These are phyloP conservation scores for Chrysodeixis includens DNA, from an alignment of 2,888 invertebrate species.

Conservation along the genomic window DNA sequence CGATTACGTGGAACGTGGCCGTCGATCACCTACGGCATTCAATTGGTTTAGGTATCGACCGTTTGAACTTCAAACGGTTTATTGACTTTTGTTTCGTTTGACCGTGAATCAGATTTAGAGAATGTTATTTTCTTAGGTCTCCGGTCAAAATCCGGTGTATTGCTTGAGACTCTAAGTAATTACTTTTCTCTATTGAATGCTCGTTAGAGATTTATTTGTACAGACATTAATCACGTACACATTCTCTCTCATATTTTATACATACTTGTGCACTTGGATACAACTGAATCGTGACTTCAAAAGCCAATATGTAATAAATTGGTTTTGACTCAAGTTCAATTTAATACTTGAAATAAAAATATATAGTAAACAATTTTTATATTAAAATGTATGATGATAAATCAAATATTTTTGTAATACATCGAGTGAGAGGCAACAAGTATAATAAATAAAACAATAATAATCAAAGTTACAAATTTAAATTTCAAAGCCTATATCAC, in stretches of 20 bases:
- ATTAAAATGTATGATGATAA: too few species aligned
- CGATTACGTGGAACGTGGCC: conserved; percentile 48
- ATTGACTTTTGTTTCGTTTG: conserved; percentile 42
- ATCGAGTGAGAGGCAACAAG: neutral
- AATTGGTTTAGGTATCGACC: conserved; percentile 50
- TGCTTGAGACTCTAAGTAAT: neutral
- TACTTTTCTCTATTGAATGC: conserved; percentile 4
- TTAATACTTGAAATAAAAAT: too few species aligned
- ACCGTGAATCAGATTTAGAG: conserved; percentile 8
- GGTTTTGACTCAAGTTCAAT: too few species aligned
- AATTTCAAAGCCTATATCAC: neutral
- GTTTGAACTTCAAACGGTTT: conserved; percentile 47
- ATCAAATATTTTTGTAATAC: too few species aligned
- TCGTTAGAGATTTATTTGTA: neutral
- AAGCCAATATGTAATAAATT: too few species aligned
- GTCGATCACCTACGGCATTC: conserved; percentile 49
- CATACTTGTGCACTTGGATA: neutral
- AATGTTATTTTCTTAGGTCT: conserved; percentile 10
- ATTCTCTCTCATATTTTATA: neutral
- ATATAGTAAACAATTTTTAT: too few species aligned
- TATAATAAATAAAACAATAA: neutral
- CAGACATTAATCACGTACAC: conserved; percentile 1
- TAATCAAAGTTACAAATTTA: neutral
- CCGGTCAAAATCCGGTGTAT: neutral
- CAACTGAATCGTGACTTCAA: too few species aligned